Base-by-base conservation (phyloP, 2,888 invertebrate genomes). In the Glaucopsyche alexis region DNA sequence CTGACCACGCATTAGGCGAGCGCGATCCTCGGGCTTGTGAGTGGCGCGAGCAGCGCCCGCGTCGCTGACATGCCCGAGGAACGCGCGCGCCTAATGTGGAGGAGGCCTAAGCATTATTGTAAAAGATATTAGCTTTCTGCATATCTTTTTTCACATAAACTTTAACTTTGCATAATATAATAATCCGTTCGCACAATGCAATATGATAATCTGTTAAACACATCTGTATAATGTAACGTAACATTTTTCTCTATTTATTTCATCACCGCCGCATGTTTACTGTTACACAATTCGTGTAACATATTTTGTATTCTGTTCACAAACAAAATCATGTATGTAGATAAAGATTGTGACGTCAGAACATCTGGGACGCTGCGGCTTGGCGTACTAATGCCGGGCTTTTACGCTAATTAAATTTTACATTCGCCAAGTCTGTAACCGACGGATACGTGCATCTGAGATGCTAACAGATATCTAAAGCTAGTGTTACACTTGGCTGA, bases 331-430 rank as follows among this genome's bases (percentile, higher is more conserved):
- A 29, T 49, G 14, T 49, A 47, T 16, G 29, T 16, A 49, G 49
- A 49, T 47, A 69, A 69, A 69, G 29, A 29, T 49, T 47, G 47
- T 47, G 47, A 69, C 47, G 67, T 67, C 29, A 47, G 3, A 69
- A 29, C 29, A 69, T 47, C 69, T 49, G 69, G 29, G 49, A 49
- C 47, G 11, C 29, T 69, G 67, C 29, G 69, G 69, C 45, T 47
- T 69, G 47, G 69, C 69, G 11, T 69, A 69, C 69, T 69, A 69
- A 69, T 69, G 49, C 29, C 19, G 8, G 49, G 49, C 19, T 14
- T 49, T 42, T 13, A 47, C 69, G 14, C 49, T 69, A 69, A 69
- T 69, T 69, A 49, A 69, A 69, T 69, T 69, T 69, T 49, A 69
- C 47, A 69, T 7, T 47, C 49, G 9, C 69, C 1, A 38, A 0